Evolutionary conservation across 2,888 invertebrate genomes (phyloP).

Genomic region (Apodemia zela): DNA sequence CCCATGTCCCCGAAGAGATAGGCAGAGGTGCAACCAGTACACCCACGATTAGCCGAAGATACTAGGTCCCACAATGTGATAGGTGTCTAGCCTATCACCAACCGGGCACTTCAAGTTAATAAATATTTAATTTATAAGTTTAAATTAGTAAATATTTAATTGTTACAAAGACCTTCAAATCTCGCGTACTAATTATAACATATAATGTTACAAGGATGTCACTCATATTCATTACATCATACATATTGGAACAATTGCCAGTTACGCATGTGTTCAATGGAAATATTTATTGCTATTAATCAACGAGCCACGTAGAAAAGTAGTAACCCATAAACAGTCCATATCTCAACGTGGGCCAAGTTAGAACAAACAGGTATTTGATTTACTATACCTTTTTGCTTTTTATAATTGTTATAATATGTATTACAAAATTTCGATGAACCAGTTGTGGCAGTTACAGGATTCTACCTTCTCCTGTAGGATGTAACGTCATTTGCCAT

Average conservation of each 20-base stretch:
- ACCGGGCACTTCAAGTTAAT: too few relatives aligned
- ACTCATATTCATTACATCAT: conserved; percentile 5
- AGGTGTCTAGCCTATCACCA: too few relatives aligned
- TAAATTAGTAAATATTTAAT: too few relatives aligned
- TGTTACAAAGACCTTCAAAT: not conserved
- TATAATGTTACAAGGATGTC: not conserved
- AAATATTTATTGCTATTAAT: conserved; percentile 14
- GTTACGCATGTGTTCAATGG: conserved; percentile 2
- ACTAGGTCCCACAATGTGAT: too few relatives aligned
- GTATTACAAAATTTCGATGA: too few relatives aligned
- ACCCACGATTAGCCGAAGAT: too few relatives aligned
- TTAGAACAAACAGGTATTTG: not conserved
- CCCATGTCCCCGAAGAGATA: too few relatives aligned
- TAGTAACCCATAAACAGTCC: not conserved
- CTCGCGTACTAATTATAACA: not conserved
- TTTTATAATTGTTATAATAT: not conserved
- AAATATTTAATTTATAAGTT: too few relatives aligned
- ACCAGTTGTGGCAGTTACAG: too few relatives aligned
- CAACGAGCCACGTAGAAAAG: not conserved
- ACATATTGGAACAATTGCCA: conserved; percentile 1
- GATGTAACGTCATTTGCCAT: too few relatives aligned
- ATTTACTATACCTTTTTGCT: not conserved
- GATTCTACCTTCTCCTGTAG: too few relatives aligned
- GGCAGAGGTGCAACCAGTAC: too few relatives aligned
- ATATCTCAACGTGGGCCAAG: not conserved